Evolutionary conservation across 1,140 invertebrate species (phyloP), one percentile per base, ranked within the genome.

Genomic region (Dreissena polymorpha): DNA sequence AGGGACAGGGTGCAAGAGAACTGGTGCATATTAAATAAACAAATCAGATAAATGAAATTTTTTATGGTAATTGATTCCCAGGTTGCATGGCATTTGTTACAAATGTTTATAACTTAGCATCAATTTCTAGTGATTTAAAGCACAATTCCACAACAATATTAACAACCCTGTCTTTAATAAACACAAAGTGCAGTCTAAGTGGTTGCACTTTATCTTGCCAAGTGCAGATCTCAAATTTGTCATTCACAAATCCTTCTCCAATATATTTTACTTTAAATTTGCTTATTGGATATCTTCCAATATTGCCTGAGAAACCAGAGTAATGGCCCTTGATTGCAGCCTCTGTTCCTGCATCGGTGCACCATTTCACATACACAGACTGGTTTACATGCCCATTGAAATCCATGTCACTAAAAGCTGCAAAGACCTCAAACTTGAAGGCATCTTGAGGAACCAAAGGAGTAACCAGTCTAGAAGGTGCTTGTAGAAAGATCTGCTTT

Each of bases 311-410:
- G 55, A 83, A 77, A 0, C 57, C 49, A 69, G 51, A 63, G 67
- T 83, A 83, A 67, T 50, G 57, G 27, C 81, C 73, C 29, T 76
- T 76, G 69, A 51, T 49, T 13, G 81, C 81, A n/a, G 81, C 81
- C 53, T 76, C 57, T 7, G 73, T 74, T 21, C 81, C 81, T 13
- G 68, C 73, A 64, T 83, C 81, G 16, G 71, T 68, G 51, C 72
- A 83, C 81, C 81, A 83, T 64, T 77, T 83, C 6, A 83, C 63
- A 64, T 68, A 83, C 14, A 77, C 60, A 0, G 81, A 76, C 29
- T 83, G 72, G 69, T 83, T 83, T 14, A 83, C 81, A 39, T 83
- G 81, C 8, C 73, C 81, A 53, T 83, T 83, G 27, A 49, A 55
- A 27, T 83, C 81, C 57, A 72, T 83, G 49, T 83, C 81, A 76